Evolutionary conservation across 2,113 vertebrate species (phyloP).

Genomic region (Gallinago paraguaiae): DNA sequence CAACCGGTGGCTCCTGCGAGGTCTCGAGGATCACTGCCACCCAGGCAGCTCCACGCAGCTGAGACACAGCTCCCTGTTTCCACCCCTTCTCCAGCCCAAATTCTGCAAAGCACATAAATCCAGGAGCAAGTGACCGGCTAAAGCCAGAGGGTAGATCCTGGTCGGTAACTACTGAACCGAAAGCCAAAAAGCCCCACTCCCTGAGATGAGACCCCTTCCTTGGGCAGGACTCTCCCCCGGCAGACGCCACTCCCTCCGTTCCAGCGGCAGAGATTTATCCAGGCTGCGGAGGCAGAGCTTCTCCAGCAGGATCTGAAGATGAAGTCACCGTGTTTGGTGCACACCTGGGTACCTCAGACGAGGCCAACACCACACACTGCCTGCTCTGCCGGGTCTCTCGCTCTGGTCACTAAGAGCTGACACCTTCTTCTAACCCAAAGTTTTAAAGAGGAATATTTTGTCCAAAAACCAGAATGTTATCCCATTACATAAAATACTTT

Average conservation of each 20-base stretch:
- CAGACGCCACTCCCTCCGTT: accelerated
- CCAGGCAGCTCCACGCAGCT: neutral
- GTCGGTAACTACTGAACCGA: neutral
- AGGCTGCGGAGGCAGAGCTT: neutral
- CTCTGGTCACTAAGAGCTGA: neutral
- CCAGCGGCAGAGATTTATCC: neutral
- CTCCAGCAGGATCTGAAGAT: neutral
- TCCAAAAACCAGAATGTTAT: neutral
- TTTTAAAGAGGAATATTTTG: neutral
- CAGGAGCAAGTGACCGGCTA: neutral
- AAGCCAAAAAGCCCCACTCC: neutral
- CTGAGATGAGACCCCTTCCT: neutral
- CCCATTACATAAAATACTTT: neutral
- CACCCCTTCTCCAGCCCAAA: neutral
- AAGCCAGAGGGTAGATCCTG: neutral
- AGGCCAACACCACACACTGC: neutral
- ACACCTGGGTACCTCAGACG: neutral
- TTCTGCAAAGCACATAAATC: neutral
- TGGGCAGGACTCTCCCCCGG: neutral
- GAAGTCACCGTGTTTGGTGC: neutral
- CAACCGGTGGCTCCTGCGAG: accelerated
- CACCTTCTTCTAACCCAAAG: neutral
- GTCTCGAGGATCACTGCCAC: neutral
- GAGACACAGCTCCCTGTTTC: neutral
- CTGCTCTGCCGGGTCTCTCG: neutral